Evolutionary conservation across 2,113 vertebrate species (phyloP).

Genomic region (Calidris pygmaea): DNA sequence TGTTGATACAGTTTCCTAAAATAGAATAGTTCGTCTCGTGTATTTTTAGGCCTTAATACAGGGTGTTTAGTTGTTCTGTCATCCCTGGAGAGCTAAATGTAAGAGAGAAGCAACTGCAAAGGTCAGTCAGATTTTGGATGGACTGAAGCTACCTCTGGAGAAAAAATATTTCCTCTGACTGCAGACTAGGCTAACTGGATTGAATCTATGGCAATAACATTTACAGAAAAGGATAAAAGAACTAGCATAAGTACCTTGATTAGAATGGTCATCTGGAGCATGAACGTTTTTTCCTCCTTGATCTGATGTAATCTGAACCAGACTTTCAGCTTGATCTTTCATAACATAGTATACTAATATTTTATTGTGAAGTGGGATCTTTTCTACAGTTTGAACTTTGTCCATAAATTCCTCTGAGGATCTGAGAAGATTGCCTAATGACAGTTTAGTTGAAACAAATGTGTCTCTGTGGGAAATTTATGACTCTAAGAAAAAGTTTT

Average conservation of each 20-base stretch:
- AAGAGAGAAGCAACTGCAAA: not conserved
- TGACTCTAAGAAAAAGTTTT: not conserved
- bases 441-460: not conserved
- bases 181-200: not conserved
- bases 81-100: not conserved
- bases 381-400: not conserved
- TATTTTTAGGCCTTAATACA: not conserved
- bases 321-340: not conserved
- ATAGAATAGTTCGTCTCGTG: not conserved
- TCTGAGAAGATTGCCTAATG: not conserved
- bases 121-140: not conserved
- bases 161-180: not conserved
- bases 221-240: not conserved
- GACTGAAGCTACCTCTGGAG: not conserved
- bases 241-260: not conserved
- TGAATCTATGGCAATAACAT: not conserved
- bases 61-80: not conserved
- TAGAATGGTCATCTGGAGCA: not conserved
- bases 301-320: not conserved
- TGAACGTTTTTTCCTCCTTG: not conserved
- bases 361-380: not conserved
- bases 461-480: not conserved
- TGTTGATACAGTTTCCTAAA: not conserved
- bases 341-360: not conserved
- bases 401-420: not conserved